phyloP scores from a whole-genome alignment of 2,113 vertebrate species.

The Uria lomvia region DNA sequence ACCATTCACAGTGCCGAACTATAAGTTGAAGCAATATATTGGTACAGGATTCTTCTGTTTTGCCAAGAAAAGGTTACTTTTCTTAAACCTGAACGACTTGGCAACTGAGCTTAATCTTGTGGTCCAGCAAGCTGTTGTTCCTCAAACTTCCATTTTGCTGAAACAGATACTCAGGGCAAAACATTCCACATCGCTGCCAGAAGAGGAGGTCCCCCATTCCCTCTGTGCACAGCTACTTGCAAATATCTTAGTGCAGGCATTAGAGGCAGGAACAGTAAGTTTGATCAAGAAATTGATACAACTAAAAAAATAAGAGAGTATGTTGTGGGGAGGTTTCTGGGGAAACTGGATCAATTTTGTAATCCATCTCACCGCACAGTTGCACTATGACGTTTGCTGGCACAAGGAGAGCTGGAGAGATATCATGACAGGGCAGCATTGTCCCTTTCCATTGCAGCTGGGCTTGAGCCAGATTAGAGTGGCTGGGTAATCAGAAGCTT shows the following conservation, averaged over 20 bases:
- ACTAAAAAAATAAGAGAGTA: accelerated
- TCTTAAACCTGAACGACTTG: not conserved
- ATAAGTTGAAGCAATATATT: accelerated
- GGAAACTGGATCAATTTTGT: not conserved
- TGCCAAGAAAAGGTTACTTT: not conserved
- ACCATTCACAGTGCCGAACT: too few relatives aligned
- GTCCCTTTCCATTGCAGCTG: not conserved
- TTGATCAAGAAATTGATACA: not conserved
- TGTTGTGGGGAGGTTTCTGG: not conserved
- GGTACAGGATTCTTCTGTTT: not conserved
- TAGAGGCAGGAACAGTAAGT: not conserved
- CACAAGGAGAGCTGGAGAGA: not conserved
- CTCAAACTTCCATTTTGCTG: not conserved
- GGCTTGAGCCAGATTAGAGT: not conserved
- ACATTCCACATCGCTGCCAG: accelerated
- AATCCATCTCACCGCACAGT: not conserved
- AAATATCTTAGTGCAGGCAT: accelerated
- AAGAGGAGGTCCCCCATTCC: not conserved
- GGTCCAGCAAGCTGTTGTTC: not conserved
- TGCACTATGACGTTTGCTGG: not conserved
- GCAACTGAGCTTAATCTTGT: accelerated
- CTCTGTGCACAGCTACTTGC: accelerated
- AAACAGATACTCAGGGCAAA: not conserved
- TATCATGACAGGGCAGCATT: not conserved
- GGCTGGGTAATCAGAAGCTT: not conserved